Conservation (phyloP, 2,888 invertebrate genomes). For the Apotomis capreana region DNA sequence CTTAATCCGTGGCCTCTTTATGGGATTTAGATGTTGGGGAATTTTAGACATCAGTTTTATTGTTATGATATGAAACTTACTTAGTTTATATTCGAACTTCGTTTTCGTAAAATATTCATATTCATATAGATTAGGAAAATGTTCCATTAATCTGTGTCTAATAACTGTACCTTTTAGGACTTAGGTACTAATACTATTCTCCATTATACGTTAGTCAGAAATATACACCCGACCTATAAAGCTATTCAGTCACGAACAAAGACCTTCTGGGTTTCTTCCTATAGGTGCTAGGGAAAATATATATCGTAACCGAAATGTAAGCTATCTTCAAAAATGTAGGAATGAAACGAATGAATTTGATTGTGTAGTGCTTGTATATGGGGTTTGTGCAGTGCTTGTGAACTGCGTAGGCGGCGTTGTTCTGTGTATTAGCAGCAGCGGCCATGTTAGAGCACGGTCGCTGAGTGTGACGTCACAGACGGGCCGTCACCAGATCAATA, state of each 20-base stretch:
- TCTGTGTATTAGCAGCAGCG: constrained; percentile 36
- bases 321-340: background rate
- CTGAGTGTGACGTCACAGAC: constrained; percentile 67
- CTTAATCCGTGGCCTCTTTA: constrained; percentile 14
- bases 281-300: background rate
- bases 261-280: constrained; percentile 10
- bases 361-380: constrained; percentile 22
- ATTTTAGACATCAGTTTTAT: constrained; percentile 20
- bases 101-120: constrained; percentile 11
- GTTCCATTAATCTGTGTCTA: background rate
- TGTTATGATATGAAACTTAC: constrained; percentile 14
- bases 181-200: background rate
- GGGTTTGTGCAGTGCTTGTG: constrained; percentile 26
- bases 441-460: constrained; percentile 54
- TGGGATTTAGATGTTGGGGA: constrained; percentile 21
- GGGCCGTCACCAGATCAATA: constrained; percentile 76
- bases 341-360: constrained; percentile 11
- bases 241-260: constrained; percentile 5
- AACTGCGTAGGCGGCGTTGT: constrained; percentile 41
- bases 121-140: background rate
- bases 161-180: background rate
- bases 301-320: background rate
- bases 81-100: background rate
- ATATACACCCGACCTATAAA: too few species aligned
- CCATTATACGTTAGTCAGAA: background rate